Evolutionary conservation across 1,140 invertebrate genomes (phyloP).

Genomic region (Zaprionus lachaisei): DNA sequence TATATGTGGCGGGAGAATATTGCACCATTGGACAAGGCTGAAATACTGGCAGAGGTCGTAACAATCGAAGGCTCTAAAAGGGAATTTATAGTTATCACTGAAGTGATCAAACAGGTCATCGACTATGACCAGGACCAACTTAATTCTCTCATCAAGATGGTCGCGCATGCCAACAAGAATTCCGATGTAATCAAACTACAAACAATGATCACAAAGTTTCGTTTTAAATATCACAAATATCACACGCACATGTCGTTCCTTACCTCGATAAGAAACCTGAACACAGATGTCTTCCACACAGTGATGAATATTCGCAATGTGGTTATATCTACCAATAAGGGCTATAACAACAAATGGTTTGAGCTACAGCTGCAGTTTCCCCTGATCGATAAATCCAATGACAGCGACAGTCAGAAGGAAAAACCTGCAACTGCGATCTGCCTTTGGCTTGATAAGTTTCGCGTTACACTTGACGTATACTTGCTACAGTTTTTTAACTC

Average conservation of each 20-base stretch:
- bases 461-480: conserved; percentile 58
- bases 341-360: conserved; percentile 65
- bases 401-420: not conserved
- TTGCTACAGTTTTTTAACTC: conserved; percentile 72
- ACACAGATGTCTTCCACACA: conserved; percentile 59
- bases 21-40: conserved; percentile 54
- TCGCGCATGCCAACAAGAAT: conserved; percentile 25
- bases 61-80: conserved; percentile 75
- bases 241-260: conserved; percentile 42
- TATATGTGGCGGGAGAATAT: conserved; percentile 63
- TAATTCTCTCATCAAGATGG: conserved; percentile 30
- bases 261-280: conserved; percentile 55
- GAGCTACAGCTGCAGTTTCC: conserved; percentile 67
- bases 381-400: not conserved
- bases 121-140: conserved; percentile 47
- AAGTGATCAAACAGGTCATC: conserved; percentile 32
- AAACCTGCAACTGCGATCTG: conserved; percentile 49
- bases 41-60: conserved; percentile 62
- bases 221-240: conserved; percentile 52
- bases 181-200: conserved; percentile 69
- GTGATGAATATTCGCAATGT: conserved; percentile 66
- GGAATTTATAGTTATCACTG: conserved; percentile 57
- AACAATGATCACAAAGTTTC: conserved; percentile 59
- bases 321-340: conserved; percentile 58
- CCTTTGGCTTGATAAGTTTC: conserved; percentile 68